Evolutionary conservation across 2,888 invertebrate genomes (phyloP), one percentile per base, ranked within the genome.

Genomic region (Prosopocoilus inquinatus): DNA sequence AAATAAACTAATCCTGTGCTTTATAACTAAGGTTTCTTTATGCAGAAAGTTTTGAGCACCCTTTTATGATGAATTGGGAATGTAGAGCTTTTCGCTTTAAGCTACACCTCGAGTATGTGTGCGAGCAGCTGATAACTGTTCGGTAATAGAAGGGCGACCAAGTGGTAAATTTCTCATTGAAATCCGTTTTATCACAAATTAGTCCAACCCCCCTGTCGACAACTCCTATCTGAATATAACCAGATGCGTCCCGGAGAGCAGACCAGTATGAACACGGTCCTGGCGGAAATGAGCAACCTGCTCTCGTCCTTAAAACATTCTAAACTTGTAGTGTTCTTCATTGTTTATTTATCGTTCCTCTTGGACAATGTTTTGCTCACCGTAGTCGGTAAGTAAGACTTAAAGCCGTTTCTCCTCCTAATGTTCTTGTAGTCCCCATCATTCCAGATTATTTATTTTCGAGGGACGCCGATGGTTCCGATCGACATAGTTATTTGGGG

Each of bases 341-440:
- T 86, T 57, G 84, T 91, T 50, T 91, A 91, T 73, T 75, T 89
- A 58, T 88, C 90, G 1, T 84, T 91, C 72, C 83, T 91, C 67
- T 77, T 91, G 74, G 94, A 95, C 79, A 95, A 94, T 77, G 86
- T 94, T 59, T 81, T 95, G 15, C 81, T 94, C 45, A 94, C 94
- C 34, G 90, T 93, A 35, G 88, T 95, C 47, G 95, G 94, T 95
- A 78, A 85, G 87, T 60, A 43, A 36, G 35, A n/a, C 2, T 47
- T 47, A 46, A 45, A 13, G 9, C 48, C 16, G 51, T 20, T 9
- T 16, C 39, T 51, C 43, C 39, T 53, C 20, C 20, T 28, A 28
- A 28, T 28, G 7, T 28, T 28, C 1, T 28, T 5, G 20, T 76
- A 91, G 91, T 91, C 61, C 91, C 91, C 38, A 90, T 91, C 63